phyloP scores from a whole-genome alignment of 2,113 vertebrate species.

The Xenopus laevis region DNA sequence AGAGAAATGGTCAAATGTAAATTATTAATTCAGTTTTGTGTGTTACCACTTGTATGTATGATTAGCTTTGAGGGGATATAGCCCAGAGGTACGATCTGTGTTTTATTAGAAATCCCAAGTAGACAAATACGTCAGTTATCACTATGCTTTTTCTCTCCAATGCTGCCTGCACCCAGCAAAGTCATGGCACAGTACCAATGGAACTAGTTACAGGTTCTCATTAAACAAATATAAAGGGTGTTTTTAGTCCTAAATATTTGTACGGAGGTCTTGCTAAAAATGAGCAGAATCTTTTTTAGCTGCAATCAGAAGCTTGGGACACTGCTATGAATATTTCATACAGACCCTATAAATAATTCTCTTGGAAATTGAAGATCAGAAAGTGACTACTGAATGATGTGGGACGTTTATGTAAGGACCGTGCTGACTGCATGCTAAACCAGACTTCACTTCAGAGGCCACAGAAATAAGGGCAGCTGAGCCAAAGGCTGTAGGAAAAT shows the following conservation, averaged over 20 bases:
- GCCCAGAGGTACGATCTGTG: too few relatives aligned
- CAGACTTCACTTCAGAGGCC: slow-evolving; percentile 24
- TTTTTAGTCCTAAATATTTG: slow-evolving; percentile 40
- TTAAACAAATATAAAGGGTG: slow-evolving; percentile 7
- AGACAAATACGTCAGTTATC: too few relatives aligned
- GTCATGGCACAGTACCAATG: too few relatives aligned
- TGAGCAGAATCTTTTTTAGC: slow-evolving; percentile 21
- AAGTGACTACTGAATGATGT: slow-evolving; percentile 39
- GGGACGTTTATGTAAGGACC: slow-evolving; percentile 44
- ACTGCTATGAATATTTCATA: slow-evolving; percentile 40
- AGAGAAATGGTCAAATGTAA: too few relatives aligned
- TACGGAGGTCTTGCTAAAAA: slow-evolving; percentile 30
- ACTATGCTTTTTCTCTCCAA: too few relatives aligned
- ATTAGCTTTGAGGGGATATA: too few relatives aligned
- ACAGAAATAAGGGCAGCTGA: slow-evolving; percentile 18
- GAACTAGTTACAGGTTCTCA: neutral
- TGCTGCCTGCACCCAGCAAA: too few relatives aligned
- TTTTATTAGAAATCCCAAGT: too few relatives aligned
- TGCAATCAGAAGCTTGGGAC: slow-evolving; percentile 38
- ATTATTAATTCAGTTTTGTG: too few relatives aligned
- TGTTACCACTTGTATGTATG: too few relatives aligned
- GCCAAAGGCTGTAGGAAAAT: slow-evolving; percentile 24
- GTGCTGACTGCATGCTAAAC: slow-evolving; percentile 27
- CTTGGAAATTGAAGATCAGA: slow-evolving; percentile 45
- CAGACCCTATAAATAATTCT: slow-evolving; percentile 37